Evolutionary conservation across 2,888 invertebrate species (phyloP).

Genomic region (Ditylenchus weischeri): DNA sequence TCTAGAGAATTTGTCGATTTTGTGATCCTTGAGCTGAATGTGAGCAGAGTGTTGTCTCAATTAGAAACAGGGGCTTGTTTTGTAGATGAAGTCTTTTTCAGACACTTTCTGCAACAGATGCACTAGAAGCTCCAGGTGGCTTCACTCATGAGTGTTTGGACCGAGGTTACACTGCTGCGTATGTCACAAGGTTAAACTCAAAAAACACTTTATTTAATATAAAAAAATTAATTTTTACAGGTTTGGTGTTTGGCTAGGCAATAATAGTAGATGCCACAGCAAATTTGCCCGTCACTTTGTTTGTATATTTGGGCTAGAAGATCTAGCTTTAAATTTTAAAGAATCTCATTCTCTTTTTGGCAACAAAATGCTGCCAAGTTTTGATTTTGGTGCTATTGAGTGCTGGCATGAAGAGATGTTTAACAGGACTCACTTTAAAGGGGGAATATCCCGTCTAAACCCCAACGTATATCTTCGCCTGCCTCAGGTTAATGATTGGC

Average conservation of each 20-base stretch:
- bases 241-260: conserved; percentile 19
- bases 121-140: conserved; percentile 29
- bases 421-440: conserved; percentile 8
- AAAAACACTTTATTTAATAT: too few species aligned
- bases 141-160: conserved; percentile 24
- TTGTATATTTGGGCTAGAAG: conserved; percentile 20
- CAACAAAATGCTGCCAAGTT: conserved; percentile 22
- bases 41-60: conserved; percentile 23
- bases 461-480: conserved; percentile 6
- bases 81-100: conserved; percentile 30
- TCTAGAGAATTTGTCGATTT: conserved; percentile 25
- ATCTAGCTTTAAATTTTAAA: conserved; percentile 12
- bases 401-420: conserved; percentile 27
- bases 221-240: conserved; percentile 1
- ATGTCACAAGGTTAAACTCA: conserved; percentile 7
- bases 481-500: conserved; percentile 8
- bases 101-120: conserved; percentile 18
- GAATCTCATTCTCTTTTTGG: conserved; percentile 12
- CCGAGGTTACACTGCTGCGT: conserved; percentile 4
- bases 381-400: conserved; percentile 22
- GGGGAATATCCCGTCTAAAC: conserved; percentile 6
- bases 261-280: conserved; percentile 8
- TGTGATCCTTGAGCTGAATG: conserved; percentile 22
- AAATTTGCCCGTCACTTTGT: conserved; percentile 14
- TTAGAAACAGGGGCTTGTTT: conserved; percentile 15